Percentiles rank a stretch among this genome's conserved stretches.
Evolutionary conservation across 1,140 invertebrate genomes (phyloP).

Genomic region (Drosophila arizonae): DNA sequence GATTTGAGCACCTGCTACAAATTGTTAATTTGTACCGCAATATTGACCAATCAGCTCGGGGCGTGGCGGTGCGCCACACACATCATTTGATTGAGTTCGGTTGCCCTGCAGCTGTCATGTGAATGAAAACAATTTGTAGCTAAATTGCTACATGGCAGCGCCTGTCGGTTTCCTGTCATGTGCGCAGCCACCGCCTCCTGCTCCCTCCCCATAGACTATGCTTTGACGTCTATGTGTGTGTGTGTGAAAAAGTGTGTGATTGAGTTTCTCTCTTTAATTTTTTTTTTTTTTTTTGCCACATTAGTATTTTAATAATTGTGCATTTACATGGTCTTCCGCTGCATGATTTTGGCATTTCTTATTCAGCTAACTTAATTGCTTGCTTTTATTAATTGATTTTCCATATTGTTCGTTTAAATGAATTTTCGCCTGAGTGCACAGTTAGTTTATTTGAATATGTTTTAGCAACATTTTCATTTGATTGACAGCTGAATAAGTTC

Average conservation of each 20-base stretch:
- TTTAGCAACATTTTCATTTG: too few relatives aligned
- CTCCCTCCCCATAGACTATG: neutral
- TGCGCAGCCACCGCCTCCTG: slow-evolving; percentile 17
- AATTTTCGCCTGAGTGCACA: too few relatives aligned
- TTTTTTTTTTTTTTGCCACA: slow-evolving; percentile 4
- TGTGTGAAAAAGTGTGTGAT: slow-evolving; percentile 14
- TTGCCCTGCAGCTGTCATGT: slow-evolving; percentile 64
- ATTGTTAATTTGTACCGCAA: slow-evolving; percentile 26
- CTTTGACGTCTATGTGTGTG: slow-evolving; percentile 18
- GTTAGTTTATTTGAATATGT: too few relatives aligned
- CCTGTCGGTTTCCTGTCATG: slow-evolving; percentile 70
- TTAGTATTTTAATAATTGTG: slow-evolving; percentile 44
- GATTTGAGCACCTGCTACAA: neutral
- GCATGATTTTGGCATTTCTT: slow-evolving; percentile 26
- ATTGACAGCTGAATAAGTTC: too few relatives aligned
- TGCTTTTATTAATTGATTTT: slow-evolving; percentile 51
- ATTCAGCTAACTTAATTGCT: slow-evolving; percentile 43
- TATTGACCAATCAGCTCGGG: slow-evolving; percentile 35
- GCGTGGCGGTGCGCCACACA: slow-evolving; percentile 29
- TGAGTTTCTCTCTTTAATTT: slow-evolving; percentile 1
- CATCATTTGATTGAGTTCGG: slow-evolving; percentile 48
- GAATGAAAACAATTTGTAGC: slow-evolving; percentile 71
- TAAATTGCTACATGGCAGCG: slow-evolving; percentile 68
- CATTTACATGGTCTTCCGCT: slow-evolving; percentile 63
- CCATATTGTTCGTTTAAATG: too few relatives aligned